Percentiles rank a stretch among this genome's conserved stretches.
Evolutionary conservation across 2,888 invertebrate species (phyloP).

Genomic region (Napeogenes sylphis): DNA sequence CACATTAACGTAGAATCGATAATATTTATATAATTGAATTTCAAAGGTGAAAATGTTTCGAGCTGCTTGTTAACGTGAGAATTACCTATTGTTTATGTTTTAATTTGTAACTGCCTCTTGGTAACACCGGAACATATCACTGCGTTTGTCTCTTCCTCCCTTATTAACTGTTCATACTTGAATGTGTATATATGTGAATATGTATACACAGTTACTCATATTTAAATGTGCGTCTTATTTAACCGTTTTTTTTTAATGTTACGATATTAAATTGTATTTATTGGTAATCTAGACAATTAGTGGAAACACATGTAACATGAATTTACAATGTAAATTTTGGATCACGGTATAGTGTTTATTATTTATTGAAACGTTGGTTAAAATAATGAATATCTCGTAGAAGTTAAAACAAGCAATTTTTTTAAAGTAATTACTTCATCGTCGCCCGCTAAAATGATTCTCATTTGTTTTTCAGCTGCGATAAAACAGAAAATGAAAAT

Average conservation of each 20-base stretch:
- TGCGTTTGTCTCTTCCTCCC: background rate
- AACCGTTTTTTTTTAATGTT: too few species aligned
- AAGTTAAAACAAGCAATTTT: conserved; percentile 15
- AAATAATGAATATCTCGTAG: conserved; percentile 12
- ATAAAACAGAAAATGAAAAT: conserved; percentile 56
- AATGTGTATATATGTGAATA: background rate
- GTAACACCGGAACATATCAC: conserved; percentile 26
- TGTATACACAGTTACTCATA: too few species aligned
- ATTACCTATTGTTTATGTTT: conserved; percentile 74
- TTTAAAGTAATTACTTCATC: conserved; percentile 24
- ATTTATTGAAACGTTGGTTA: conserved; percentile 10
- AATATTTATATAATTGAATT: conserved; percentile 67
- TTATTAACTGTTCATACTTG: background rate
- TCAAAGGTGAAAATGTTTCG: conserved; percentile 66
- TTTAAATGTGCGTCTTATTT: too few species aligned
- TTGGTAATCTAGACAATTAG: too few species aligned
- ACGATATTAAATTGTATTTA: too few species aligned
- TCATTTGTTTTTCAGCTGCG: conserved; percentile 50
- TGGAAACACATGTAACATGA: background rate
- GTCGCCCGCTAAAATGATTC: conserved; percentile 33
- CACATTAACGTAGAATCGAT: conserved; percentile 44
- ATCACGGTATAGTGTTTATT: conserved; percentile 1
- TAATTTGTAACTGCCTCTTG: conserved; percentile 64
- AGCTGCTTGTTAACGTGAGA: conserved; percentile 66
- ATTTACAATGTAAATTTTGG: background rate